A percentile compares a stretch with the other conserved stretches of the same genome.
Evolutionary conservation across 2,888 invertebrate genomes (phyloP).

Genomic region (Microchrysa polita): DNA sequence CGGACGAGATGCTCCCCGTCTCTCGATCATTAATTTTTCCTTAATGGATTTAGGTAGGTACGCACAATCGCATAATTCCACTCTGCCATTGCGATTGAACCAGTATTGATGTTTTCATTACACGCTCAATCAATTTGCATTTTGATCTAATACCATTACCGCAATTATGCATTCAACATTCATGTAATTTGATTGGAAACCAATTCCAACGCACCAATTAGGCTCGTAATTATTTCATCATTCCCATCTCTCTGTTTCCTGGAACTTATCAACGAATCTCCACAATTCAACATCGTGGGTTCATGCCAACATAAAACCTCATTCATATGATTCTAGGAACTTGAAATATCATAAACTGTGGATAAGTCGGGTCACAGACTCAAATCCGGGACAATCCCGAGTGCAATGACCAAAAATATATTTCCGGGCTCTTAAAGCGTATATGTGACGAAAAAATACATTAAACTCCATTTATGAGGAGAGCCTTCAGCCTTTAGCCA

Average conservation of each 20-base stretch:
- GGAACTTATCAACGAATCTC: not conserved
- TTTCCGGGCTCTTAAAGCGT: not conserved
- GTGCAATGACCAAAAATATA: not conserved
- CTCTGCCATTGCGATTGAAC: too few relatives aligned
- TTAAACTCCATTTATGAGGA: not conserved
- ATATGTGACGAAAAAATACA: not conserved
- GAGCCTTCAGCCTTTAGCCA: too few relatives aligned
- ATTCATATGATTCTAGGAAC: not conserved
- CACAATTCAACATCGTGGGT: not conserved
- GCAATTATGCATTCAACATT: slow-evolving; percentile 4
- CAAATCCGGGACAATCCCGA: not conserved
- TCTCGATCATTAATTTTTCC: too few relatives aligned
- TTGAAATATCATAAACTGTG: not conserved
- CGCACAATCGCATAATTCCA: too few relatives aligned
- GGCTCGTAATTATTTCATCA: not conserved
- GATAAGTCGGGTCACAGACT: not conserved
- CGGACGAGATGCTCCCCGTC: too few relatives aligned
- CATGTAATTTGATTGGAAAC: slow-evolving; percentile 8
- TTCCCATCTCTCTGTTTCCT: not conserved
- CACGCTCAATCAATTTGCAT: not conserved
- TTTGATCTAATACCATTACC: not conserved
- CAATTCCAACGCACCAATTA: slow-evolving; percentile 4
- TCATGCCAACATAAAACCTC: not conserved
- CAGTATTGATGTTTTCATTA: not conserved
- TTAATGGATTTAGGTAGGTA: too few relatives aligned